Base-by-base conservation (phyloP, 2,888 invertebrate species). In the Eupelmus urozonus region DNA sequence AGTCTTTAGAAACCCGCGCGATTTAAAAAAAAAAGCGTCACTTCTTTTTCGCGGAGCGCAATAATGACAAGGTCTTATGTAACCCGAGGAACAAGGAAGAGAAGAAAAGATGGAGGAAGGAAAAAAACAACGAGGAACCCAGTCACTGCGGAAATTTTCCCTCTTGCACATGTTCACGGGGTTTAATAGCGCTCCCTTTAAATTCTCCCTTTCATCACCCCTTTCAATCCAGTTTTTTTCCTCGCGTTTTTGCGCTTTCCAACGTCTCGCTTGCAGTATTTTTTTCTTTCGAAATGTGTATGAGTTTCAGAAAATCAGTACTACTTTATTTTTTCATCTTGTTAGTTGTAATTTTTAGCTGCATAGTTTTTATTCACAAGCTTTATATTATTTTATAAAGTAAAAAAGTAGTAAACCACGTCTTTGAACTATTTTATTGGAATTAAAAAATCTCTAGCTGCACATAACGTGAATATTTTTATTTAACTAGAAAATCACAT, bases 61-160 rank as follows among this genome's bases (percentile, higher is more conserved):
- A 70, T 70, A 76, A 76, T 63, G 70, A 76, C 69, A 63, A n/a
- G 63, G 29, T 63, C 18, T 76, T 76, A 70, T 57, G 76, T 70
- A 69, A 55, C n/a, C 42, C 55, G n/a, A 69, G 55, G 25, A 60
- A 60, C 20, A 40, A 5, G 45, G 27, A 20, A 20, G n/a, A 63
- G 16, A 34, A 49, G n/a, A 57, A 34, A 62, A 72, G 49, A 40
- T 3, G 13, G 49, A 55, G 1, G 29, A 20, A 51, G 59, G 16
- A 29, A 66, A 75, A 51, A 67, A 42, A 20, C 16, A 55, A 55
- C 45, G 45, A 42, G 9, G 7, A 16, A 20, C 34, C 34, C 34
- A 74, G 75, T 60, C 60, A 13, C 51, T 20, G 18, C 60, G 42
- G 51, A 74, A 66, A 76, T 69, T 69, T 67, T 76, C 4, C 42